These are phyloP conservation scores for Sarcophaga carnaria DNA, from an alignment of 2,888 invertebrate species.

Conservation along the genomic window DNA sequence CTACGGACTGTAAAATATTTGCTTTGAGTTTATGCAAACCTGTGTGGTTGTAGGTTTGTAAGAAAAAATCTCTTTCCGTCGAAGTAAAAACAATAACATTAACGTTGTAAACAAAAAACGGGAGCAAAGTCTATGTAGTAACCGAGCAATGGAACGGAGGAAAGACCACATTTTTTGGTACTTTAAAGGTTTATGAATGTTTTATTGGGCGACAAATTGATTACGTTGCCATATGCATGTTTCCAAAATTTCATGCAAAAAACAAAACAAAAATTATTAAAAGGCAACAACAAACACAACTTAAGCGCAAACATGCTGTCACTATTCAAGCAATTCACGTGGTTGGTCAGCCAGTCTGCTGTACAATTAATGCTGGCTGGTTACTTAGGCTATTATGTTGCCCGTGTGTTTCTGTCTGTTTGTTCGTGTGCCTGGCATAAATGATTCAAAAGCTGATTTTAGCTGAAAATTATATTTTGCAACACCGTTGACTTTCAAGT, in stretches of 20 bases:
- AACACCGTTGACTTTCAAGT: too few species aligned
- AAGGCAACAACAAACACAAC: constrained; percentile 24
- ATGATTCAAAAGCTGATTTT: too few species aligned
- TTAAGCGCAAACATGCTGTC: too few species aligned
- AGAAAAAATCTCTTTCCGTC: background rate
- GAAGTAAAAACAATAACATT: background rate
- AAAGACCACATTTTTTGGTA: constrained; percentile 36
- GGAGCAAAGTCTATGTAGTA: too few species aligned
- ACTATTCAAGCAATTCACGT: background rate
- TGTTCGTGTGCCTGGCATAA: too few species aligned
- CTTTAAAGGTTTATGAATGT: constrained; percentile 34
- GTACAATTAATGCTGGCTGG: background rate
- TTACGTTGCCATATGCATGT: constrained; percentile 44
- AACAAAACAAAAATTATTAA: constrained; percentile 2
- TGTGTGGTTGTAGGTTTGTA: background rate
- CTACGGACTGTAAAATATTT: constrained; percentile 17
- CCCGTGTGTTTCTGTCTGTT: background rate
- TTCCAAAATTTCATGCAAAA: background rate
- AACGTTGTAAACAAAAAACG: background rate
- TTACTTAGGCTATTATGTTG: background rate
- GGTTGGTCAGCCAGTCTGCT: background rate
- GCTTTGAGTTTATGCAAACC: too few species aligned
- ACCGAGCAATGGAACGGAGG: background rate
- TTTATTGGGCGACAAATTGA: constrained; percentile 65
- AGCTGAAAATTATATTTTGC: too few species aligned